Evolutionary conservation across 2,797 vertebrate species (phyloP).

Genomic region (Oryzias sinensis): DNA sequence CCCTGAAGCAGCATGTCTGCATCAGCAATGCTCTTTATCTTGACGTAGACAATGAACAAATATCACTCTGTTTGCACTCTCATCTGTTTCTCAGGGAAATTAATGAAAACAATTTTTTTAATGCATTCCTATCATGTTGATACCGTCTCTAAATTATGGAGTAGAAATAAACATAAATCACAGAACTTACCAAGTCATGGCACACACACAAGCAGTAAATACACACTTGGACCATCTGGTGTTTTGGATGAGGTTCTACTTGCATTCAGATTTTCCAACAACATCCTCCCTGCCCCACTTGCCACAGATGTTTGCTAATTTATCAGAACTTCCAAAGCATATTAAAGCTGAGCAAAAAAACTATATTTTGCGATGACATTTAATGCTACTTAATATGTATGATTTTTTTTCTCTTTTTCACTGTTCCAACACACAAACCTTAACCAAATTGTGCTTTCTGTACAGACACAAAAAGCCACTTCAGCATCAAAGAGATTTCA

Average conservation of each 20-base stretch:
- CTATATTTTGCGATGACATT: not conserved
- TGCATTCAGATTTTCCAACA: slow-evolving; percentile 14
- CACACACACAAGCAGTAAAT: slow-evolving; percentile 5
- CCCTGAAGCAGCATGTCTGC: too few species aligned
- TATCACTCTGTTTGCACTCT: too few species aligned
- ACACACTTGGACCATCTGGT: slow-evolving; percentile 29
- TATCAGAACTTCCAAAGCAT: slow-evolving; percentile 10
- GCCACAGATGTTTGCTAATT: slow-evolving; percentile 22
- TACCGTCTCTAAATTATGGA: too few species aligned
- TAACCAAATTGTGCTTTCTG: slow-evolving; percentile 3
- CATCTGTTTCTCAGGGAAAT: too few species aligned
- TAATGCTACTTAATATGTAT: too few species aligned
- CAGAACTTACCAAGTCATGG: slow-evolving; percentile 6
- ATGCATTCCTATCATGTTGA: too few species aligned
- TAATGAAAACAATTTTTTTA: too few species aligned
- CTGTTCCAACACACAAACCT: not conserved
- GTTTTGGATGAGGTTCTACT: slow-evolving; percentile 8
- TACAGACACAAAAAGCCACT: slow-evolving; percentile 21
- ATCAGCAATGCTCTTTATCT: too few species aligned
- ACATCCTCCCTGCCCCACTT: not conserved
- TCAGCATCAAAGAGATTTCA: slow-evolving; percentile 43
- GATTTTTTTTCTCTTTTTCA: not conserved
- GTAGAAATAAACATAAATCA: too few species aligned
- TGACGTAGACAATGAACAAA: too few species aligned
- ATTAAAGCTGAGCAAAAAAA: not conserved